phyloP scores from a whole-genome alignment of 1,140 invertebrate species.

The Stegodyphus mimosarum region DNA sequence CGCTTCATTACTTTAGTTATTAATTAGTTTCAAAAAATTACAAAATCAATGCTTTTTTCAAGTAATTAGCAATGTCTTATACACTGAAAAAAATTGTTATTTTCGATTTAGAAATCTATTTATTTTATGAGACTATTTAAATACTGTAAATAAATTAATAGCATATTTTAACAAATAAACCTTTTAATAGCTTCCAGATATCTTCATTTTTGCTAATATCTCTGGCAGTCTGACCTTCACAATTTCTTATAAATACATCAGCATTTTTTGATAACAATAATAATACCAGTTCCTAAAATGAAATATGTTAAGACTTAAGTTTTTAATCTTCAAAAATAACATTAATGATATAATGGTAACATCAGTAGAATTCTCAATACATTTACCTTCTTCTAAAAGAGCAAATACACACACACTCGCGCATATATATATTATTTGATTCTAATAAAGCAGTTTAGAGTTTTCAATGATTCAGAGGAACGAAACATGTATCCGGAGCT shows the following conservation, averaged over 20 bases:
- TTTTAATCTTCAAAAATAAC: no score
- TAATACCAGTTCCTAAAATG: slow-evolving; percentile 68
- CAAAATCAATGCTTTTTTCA: background rate
- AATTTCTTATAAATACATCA: slow-evolving; percentile 72
- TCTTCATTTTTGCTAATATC: slow-evolving; percentile 73
- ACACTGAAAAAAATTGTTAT: background rate
- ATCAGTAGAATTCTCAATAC: no score
- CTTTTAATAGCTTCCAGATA: slow-evolving; percentile 73
- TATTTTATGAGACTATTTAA: background rate
- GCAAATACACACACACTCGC: no score
- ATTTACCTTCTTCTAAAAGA: no score
- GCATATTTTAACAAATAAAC: slow-evolving; percentile 62
- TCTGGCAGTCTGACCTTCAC: slow-evolving; percentile 73
- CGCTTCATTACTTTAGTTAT: background rate
- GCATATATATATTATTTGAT: no score
- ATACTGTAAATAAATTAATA: background rate
- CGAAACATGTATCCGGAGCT: no score
- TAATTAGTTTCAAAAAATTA: background rate
- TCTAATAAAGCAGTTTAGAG: no score
- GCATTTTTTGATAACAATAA: slow-evolving; percentile 69
- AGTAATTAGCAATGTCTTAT: background rate
- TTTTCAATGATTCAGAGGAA: no score
- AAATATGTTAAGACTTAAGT: background rate
- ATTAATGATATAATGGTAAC: no score
- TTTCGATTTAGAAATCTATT: background rate